These are phyloP conservation scores for Pseudomugil gertrudae DNA, from an alignment of 2,797 vertebrate genomes.

Conservation along the genomic window DNA sequence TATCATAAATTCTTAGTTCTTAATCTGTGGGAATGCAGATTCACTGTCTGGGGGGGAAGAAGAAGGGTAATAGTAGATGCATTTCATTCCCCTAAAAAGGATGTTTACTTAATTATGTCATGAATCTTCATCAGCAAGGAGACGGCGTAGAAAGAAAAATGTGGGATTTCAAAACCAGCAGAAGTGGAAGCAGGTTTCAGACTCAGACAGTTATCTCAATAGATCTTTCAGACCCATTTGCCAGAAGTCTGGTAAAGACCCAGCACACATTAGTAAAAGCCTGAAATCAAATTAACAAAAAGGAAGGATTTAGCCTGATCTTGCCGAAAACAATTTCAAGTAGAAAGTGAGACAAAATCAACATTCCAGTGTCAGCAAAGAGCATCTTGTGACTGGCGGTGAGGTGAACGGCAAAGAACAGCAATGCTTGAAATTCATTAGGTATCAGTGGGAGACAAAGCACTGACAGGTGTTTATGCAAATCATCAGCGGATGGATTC, in stretches of 20 bases:
- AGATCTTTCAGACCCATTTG: constrained; percentile 38
- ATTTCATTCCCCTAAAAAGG: constrained; percentile 27
- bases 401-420: constrained; percentile 58
- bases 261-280: constrained; percentile 6
- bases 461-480: constrained; percentile 83
- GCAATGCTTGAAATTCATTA: constrained; percentile 75
- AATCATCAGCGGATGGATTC: constrained; percentile 72
- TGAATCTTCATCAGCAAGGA: neutral
- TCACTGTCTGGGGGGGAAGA: constrained; percentile 21
- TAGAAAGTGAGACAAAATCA: constrained; percentile 38
- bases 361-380: constrained; percentile 39
- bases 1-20: constrained; percentile 31
- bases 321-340: constrained; percentile 37
- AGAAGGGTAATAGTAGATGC: constrained; percentile 17
- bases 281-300: constrained; percentile 28
- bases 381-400: constrained; percentile 48
- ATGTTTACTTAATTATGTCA: constrained; percentile 18
- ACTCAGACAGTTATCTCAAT: constrained; percentile 23
- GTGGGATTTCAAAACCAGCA: neutral
- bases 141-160: neutral
- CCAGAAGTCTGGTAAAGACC: constrained; percentile 16
- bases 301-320: constrained; percentile 14
- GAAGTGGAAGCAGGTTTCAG: constrained; percentile 7
- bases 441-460: constrained; percentile 79
- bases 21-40: constrained; percentile 50